Conservation (phyloP, 2,113 vertebrate genomes). For the Crotalus helleri region DNA sequence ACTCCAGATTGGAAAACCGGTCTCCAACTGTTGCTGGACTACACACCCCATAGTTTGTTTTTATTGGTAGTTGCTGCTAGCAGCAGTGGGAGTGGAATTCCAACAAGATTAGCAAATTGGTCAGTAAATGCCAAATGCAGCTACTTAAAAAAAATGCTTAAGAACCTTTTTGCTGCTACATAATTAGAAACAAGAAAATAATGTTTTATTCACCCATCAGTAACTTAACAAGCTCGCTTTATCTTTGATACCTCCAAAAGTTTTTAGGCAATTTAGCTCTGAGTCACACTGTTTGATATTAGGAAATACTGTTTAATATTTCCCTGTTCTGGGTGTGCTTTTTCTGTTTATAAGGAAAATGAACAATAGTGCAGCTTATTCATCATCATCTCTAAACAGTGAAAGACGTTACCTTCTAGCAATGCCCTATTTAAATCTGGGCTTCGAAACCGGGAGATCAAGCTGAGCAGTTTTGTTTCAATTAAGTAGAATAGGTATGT, state of each 20-base stretch:
- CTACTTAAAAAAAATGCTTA: background rate
- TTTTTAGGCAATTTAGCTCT: conserved; percentile 31
- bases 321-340: background rate
- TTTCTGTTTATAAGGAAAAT: conserved; percentile 40
- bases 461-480: conserved; percentile 32
- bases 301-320: conserved; percentile 9
- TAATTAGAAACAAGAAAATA: background rate
- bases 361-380: conserved; percentile 30
- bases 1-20: background rate
- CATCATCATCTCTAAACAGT: conserved; percentile 34
- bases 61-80: background rate
- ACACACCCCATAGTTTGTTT: background rate
- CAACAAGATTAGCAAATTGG: background rate
- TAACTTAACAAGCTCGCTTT: conserved; percentile 26
- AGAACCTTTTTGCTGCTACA: background rate
- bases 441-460: conserved; percentile 40
- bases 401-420: conserved; percentile 34
- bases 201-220: conserved; percentile 34
- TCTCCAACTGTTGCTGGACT: background rate
- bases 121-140: background rate
- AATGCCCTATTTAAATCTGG: conserved; percentile 10
- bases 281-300: conserved; percentile 34
- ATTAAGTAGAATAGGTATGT: conserved; percentile 11
- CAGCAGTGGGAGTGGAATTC: background rate
- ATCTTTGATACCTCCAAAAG: conserved; percentile 23